phyloP scores from a whole-genome alignment of 2,797 vertebrate species.

The Ispidina picta region DNA sequence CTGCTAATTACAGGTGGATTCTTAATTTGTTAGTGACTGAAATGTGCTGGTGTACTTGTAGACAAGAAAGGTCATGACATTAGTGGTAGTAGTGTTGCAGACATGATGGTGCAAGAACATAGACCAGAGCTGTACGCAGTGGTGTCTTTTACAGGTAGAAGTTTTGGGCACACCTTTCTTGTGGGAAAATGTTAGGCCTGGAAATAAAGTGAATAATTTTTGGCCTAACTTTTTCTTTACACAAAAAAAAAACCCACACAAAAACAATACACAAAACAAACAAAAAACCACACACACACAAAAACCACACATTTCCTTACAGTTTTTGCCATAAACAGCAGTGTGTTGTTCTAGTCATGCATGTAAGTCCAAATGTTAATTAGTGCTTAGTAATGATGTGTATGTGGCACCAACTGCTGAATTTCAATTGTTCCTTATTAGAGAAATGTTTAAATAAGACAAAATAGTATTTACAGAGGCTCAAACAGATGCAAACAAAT shows the following conservation, averaged over 20 bases:
- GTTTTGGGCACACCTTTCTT: neutral
- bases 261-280: neutral
- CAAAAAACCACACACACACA: accelerated
- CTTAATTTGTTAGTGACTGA: neutral
- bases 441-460: neutral
- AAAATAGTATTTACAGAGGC: neutral
- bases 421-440: neutral
- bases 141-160: neutral
- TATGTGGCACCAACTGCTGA: neutral
- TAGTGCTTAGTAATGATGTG: neutral
- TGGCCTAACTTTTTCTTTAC: neutral
- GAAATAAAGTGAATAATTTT: neutral
- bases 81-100: neutral
- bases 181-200: neutral
- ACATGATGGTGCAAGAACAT: neutral
- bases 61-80: neutral
- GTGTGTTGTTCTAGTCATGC: neutral
- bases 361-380: neutral
- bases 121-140: neutral
- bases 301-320: neutral
- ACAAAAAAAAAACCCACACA: neutral
- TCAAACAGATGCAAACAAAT: neutral
- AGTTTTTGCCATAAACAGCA: neutral
- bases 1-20: constrained; percentile 38
- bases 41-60: neutral